Percentiles rank a stretch among this genome's conserved stretches.
Conservation (phyloP, 1,140 invertebrate genomes). For the Wasmannia auropunctata region DNA sequence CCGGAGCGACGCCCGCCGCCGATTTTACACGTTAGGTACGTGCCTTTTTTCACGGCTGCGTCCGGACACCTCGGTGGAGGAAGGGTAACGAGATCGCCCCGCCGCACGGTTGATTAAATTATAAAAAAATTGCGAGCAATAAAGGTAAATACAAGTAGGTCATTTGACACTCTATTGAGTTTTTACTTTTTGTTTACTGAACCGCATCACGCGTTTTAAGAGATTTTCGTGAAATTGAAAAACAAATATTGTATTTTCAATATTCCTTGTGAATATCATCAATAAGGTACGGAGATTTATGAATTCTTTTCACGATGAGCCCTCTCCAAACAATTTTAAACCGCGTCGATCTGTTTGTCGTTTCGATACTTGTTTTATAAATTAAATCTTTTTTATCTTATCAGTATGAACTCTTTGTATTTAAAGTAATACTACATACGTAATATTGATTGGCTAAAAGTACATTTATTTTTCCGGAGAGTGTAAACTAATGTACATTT, state of each 20-base stretch:
- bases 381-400: background rate
- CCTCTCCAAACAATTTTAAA: background rate
- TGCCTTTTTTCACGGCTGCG: conserved; percentile 21
- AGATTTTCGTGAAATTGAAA: background rate
- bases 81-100: conserved; percentile 26
- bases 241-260: background rate
- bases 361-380: background rate
- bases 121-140: conserved; percentile 27
- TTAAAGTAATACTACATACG: background rate
- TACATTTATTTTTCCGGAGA: background rate
- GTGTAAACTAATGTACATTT: background rate
- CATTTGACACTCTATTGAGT: background rate
- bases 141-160: conserved; percentile 43
- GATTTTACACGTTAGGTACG: conserved; percentile 39
- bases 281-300: background rate
- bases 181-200: background rate
- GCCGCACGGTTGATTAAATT: conserved; percentile 39
- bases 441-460: background rate
- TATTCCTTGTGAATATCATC: background rate
- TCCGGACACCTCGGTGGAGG: background rate
- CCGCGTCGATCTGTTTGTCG: background rate
- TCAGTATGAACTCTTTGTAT: background rate
- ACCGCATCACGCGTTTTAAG: background rate
- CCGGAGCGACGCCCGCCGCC: conserved; percentile 6
- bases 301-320: background rate